Conservation (phyloP, 2,888 invertebrate genomes). For the Aplocera efformata region DNA sequence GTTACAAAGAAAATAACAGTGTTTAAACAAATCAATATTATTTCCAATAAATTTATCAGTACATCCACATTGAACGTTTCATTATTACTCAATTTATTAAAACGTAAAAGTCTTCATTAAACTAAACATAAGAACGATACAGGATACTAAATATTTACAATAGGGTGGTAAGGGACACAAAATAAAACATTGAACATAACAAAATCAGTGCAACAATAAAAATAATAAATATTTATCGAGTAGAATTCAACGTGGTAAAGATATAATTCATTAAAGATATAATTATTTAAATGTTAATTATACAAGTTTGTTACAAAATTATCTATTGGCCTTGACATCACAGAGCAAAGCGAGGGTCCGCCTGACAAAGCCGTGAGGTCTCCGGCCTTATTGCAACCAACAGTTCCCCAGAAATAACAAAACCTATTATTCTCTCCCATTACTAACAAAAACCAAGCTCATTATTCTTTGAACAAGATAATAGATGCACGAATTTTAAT, state of each 20-base stretch:
- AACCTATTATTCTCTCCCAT: conserved; percentile 24
- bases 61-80: conserved; percentile 77
- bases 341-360: conserved; percentile 68
- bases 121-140: conserved; percentile 66
- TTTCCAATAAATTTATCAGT: conserved; percentile 79
- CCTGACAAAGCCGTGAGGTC: conserved; percentile 25
- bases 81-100: conserved; percentile 58
- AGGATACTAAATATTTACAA: conserved; percentile 71
- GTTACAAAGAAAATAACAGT: conserved; percentile 41
- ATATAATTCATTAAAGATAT: conserved; percentile 64
- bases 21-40: conserved; percentile 80
- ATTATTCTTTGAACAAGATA: conserved; percentile 19
- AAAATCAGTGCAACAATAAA: conserved; percentile 78
- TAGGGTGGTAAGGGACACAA: conserved; percentile 72
- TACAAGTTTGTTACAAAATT: conserved; percentile 75
- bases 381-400: conserved; percentile 27
- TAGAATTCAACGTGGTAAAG: conserved; percentile 75
- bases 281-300: conserved; percentile 62
- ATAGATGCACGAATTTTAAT: conserved; percentile 30
- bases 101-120: conserved; percentile 72
- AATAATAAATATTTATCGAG: conserved; percentile 76
- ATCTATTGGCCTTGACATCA: conserved; percentile 78
- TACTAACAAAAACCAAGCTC: conserved; percentile 29
- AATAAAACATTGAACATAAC: conserved; percentile 77
- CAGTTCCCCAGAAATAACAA: conserved; percentile 7